Evolutionary conservation across 2,797 vertebrate genomes (phyloP), one percentile per base, ranked within the genome.

Genomic region (Cynopterus sphinx): DNA sequence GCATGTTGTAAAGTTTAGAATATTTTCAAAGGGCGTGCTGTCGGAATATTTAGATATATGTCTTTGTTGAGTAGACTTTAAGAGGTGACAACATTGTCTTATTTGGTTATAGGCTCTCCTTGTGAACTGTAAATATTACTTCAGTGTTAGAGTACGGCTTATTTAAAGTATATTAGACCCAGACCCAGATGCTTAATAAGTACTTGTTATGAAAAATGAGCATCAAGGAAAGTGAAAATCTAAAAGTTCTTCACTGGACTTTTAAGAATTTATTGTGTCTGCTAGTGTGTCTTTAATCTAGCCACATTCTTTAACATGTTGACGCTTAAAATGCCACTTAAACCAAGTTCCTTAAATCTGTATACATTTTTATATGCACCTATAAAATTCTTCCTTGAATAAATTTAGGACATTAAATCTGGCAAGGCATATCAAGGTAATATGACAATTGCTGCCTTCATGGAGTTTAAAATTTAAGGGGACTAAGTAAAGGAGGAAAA

Each of bases 11-110:
- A 95, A 93, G 43, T 71, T 93, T 51, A 78, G 74, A 79, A 82
- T 93, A 77, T 61, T 96, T 87, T 93, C 49, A 83, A 91, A 96
- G 43, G 74, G 6, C 77, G 65, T 90, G 33, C 46, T 94, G 65
- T 91, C 77, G 96, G 84, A 86, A 86, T 95, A 96, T 86, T 95
- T 86, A 85, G 46, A 59, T 75, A 89, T 75, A 81, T 74, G 57
- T 91, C 49, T 85, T 73, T 65, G 41, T 79, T n/a, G 61, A 61
- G 51, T 61, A 78, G 85, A 87, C 46, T 74, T 88, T 75, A 73
- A 84, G 59, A 73, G 22, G 9, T 90, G 79, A 90, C 68, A 94
- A 15, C 67, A 81, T 81, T 84, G 33, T 81, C 91, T 73, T 96
- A 74, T 75, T 85, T 88, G 95, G 93, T 85, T 85, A 67, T 67